Conservation (phyloP, 2,888 invertebrate genomes). For the Archaeoteleia sp. region DNA sequence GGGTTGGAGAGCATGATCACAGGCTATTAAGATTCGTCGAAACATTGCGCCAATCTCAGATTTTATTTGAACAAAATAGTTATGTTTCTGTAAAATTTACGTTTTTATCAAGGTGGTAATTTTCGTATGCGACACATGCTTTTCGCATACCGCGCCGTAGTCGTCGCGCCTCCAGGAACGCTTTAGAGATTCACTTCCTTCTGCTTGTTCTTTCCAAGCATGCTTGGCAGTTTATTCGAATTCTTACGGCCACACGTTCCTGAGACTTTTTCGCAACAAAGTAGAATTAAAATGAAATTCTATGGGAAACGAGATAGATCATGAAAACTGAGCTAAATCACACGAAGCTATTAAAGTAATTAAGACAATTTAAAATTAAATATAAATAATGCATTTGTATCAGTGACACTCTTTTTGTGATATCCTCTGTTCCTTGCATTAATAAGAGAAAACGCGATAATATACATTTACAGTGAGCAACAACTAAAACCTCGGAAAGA, state of each 20-base stretch:
- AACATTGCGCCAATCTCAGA: background rate
- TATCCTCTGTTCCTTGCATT: no score
- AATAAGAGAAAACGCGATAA: no score
- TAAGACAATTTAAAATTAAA: no score
- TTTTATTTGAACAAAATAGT: background rate
- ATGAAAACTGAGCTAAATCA: conserved; percentile 2
- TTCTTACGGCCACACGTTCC: conserved; percentile 12
- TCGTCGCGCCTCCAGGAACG: conserved; percentile 9
- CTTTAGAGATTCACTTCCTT: conserved; percentile 17
- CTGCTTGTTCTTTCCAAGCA: conserved; percentile 17
- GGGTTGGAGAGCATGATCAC: no score
- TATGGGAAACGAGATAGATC: conserved; percentile 3
- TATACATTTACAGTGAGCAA: no score
- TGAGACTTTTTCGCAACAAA: conserved; percentile 8
- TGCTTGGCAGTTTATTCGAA: conserved; percentile 21
- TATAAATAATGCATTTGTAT: no score
- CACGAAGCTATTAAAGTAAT: conserved; percentile 1
- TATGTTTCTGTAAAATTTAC: background rate
- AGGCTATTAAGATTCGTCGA: background rate
- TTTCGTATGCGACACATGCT: conserved; percentile 10
- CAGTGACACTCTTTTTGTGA: no score
- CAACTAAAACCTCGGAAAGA: no score
- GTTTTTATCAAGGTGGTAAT: conserved; percentile 5
- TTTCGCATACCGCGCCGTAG: conserved; percentile 8
- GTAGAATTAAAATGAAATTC: conserved; percentile 12